phyloP scores from a whole-genome alignment of 2,888 invertebrate genomes.

The Trissoscelio sp. region DNA sequence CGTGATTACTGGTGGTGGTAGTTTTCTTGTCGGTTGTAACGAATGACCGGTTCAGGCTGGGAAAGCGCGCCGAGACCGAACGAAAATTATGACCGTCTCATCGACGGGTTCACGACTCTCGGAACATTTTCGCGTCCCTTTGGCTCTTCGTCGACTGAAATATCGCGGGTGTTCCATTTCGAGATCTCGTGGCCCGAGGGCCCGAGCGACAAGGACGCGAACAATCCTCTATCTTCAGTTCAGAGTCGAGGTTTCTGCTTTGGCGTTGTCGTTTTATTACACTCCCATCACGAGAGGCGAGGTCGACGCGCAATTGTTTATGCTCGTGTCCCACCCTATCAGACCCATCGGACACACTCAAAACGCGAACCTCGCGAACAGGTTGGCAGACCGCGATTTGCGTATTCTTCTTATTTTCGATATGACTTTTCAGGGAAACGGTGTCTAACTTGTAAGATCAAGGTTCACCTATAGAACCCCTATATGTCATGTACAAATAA shows the following conservation, averaged over 20 bases:
- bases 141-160: conserved; percentile 74
- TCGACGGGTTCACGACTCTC: conserved; percentile 56
- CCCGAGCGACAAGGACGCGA: conserved; percentile 54
- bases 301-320: conserved; percentile 82
- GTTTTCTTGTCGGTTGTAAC: conserved; percentile 35
- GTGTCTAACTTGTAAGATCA: too few relatives aligned
- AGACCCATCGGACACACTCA: conserved; percentile 77
- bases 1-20: conserved; percentile 42
- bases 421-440: too few relatives aligned
- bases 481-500: too few relatives aligned
- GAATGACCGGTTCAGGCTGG: conserved; percentile 30
- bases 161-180: conserved; percentile 76
- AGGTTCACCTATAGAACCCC: too few relatives aligned
- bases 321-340: conserved; percentile 82
- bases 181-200: conserved; percentile 73
- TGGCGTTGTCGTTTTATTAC: conserved; percentile 77
- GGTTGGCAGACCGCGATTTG: conserved; percentile 9
- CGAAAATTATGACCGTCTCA: conserved; percentile 51
- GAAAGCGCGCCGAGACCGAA: conserved; percentile 14
- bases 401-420: too few relatives aligned
- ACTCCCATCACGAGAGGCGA: conserved; percentile 80
- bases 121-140: conserved; percentile 47
- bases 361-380: conserved; percentile 62
- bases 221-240: conserved; percentile 61
- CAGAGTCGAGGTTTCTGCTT: conserved; percentile 63